A percentile compares a stretch with the other conserved stretches of the same genome.
Evolutionary conservation across 2,888 invertebrate species (phyloP).

Genomic region (Petrolisthes manimaculis): DNA sequence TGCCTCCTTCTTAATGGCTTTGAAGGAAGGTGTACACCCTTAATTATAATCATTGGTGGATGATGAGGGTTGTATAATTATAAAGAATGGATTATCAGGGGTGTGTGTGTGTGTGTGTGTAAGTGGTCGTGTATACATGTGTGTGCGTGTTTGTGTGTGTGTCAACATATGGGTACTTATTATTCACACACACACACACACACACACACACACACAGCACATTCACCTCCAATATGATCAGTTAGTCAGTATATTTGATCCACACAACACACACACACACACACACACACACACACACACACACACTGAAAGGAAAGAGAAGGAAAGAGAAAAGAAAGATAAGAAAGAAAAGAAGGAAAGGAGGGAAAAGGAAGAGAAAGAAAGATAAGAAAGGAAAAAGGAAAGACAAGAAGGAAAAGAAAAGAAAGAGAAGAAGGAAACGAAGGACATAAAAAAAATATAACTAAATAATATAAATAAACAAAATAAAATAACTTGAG

Average conservation of each 20-base stretch:
- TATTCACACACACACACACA: not conserved
- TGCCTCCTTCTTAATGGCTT: too few relatives aligned
- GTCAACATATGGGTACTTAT: not conserved
- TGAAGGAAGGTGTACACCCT: too few relatives aligned
- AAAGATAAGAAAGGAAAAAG: not conserved
- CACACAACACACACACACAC: too few relatives aligned
- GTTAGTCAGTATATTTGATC: too few relatives aligned
- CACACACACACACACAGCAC: constrained; percentile 5
- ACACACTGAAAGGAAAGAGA: not conserved
- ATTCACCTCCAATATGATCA: too few relatives aligned
- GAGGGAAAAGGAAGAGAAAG: not conserved
- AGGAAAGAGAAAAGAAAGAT: not conserved
- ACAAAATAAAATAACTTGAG: not conserved
- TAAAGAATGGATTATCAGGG: not conserved
- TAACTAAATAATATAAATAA: not conserved
- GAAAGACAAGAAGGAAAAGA: not conserved
- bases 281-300: too few relatives aligned
- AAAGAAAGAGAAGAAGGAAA: not conserved
- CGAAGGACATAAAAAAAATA: not conserved
- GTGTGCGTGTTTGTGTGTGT: constrained; percentile 32
- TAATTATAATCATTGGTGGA: too few relatives aligned
- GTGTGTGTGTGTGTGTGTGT: too few relatives aligned
- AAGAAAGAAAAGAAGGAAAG: not conserved
- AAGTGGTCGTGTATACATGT: not conserved
- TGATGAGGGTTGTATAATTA: too few relatives aligned